Evolutionary conservation across 2,797 vertebrate genomes (phyloP).

Genomic region (Acanthurus leucopareius): DNA sequence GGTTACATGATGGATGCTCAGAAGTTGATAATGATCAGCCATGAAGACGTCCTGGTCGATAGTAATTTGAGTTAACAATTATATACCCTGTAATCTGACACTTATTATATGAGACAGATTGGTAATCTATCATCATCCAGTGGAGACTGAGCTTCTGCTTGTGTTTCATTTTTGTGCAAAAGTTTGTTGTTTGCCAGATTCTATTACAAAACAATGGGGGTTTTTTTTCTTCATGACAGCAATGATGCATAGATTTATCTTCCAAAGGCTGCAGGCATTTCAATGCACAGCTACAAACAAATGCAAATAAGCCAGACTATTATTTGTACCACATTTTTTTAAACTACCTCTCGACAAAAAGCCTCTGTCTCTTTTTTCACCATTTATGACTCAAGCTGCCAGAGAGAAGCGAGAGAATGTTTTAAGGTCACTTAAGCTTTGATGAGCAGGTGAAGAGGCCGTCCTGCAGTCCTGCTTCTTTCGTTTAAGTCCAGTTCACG

Average conservation of each 20-base stretch:
- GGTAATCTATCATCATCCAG: constrained; percentile 48
- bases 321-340: constrained; percentile 8
- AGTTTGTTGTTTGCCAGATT: constrained; percentile 32
- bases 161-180: constrained; percentile 42
- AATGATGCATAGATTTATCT: constrained; percentile 18
- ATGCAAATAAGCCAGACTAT: constrained; percentile 31
- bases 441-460: constrained; percentile 9
- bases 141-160: constrained; percentile 36
- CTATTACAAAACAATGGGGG: constrained; percentile 11
- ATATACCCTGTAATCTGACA: constrained; percentile 39
- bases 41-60: constrained; percentile 13
- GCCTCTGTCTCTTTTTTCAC: background rate
- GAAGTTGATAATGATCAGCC: constrained; percentile 14
- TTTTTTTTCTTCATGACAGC: constrained; percentile 1
- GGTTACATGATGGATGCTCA: constrained; percentile 18
- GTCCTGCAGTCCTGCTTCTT: background rate
- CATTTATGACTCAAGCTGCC: background rate
- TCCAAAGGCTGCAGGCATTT: constrained; percentile 27
- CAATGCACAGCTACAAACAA: constrained; percentile 17
- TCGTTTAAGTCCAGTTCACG: constrained; percentile 11
- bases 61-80: constrained; percentile 20
- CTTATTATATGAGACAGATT: constrained; percentile 33
- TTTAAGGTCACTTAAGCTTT: background rate
- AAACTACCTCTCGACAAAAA: constrained; percentile 14
- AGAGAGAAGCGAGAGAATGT: background rate